Percentiles rank a stretch among this genome's conserved stretches.
Evolutionary conservation across 92 coral and sea anemone species (phyloP).

Genomic region (Palythoa grandis): DNA sequence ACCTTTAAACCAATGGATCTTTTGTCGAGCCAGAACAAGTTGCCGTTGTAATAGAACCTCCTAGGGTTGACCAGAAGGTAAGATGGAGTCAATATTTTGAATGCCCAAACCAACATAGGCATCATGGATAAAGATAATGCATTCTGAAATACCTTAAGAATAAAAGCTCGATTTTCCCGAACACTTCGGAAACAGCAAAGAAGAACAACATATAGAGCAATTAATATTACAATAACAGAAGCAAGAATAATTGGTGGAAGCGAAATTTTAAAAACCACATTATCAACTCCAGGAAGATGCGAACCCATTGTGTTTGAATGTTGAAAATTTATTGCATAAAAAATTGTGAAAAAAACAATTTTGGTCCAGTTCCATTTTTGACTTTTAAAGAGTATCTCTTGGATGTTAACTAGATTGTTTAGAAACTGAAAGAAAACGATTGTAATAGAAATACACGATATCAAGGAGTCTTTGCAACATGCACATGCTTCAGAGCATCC

Average conservation of each 20-base stretch:
- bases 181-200: background rate
- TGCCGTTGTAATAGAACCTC: constrained; percentile 27
- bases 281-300: no score
- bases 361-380: background rate
- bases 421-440: background rate
- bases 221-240: background rate
- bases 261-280: no score
- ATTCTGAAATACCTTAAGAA: background rate
- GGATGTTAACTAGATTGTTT: background rate
- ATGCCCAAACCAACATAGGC: constrained; percentile 24
- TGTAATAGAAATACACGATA: background rate
- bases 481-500: background rate
- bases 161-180: background rate
- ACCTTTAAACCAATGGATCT: background rate
- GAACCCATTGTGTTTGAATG: no score
- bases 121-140: constrained; percentile 1
- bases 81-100: constrained; percentile 12
- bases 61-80: background rate
- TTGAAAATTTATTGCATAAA: no score
- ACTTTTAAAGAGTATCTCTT: background rate
- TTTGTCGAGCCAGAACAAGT: background rate
- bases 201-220: background rate
- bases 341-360: no score
- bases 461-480: background rate
- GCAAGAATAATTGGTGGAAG: no score